A percentile compares a stretch with the other conserved stretches of the same genome.
These are phyloP conservation scores for Tipula helvola DNA, from an alignment of 2,888 invertebrate species.

Conservation along the genomic window DNA sequence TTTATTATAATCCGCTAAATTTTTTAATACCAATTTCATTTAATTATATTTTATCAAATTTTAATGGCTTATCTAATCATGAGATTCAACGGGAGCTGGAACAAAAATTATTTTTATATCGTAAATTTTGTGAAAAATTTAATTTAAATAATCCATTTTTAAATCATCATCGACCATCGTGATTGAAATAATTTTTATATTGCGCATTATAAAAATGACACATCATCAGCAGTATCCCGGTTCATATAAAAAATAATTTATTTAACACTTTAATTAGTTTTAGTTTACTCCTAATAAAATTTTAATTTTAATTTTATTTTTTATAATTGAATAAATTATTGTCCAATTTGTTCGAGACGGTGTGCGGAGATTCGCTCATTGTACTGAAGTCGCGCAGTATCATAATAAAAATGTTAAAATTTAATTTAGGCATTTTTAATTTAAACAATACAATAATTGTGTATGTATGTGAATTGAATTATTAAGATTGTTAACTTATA, in stretches of 20 bases:
- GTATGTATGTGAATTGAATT: neutral
- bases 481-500: neutral
- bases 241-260: neutral
- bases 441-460: neutral
- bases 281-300: neutral
- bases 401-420: neutral
- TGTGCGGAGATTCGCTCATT: neutral
- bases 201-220: neutral
- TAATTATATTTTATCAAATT: neutral
- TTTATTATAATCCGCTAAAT: neutral
- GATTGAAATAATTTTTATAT: neutral
- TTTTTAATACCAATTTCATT: constrained; percentile 4
- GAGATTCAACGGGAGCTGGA: neutral
- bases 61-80: neutral
- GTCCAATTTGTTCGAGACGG: neutral
- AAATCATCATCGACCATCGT: neutral
- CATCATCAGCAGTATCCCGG: neutral
- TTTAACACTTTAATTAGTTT: neutral
- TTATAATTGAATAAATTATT: neutral
- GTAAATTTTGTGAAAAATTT: neutral
- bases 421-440: neutral
- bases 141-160: neutral
- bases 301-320: neutral
- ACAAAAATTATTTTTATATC: neutral
- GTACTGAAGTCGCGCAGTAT: neutral